Conservation (phyloP, 2,888 invertebrate genomes). For the Noctua janthe region DNA sequence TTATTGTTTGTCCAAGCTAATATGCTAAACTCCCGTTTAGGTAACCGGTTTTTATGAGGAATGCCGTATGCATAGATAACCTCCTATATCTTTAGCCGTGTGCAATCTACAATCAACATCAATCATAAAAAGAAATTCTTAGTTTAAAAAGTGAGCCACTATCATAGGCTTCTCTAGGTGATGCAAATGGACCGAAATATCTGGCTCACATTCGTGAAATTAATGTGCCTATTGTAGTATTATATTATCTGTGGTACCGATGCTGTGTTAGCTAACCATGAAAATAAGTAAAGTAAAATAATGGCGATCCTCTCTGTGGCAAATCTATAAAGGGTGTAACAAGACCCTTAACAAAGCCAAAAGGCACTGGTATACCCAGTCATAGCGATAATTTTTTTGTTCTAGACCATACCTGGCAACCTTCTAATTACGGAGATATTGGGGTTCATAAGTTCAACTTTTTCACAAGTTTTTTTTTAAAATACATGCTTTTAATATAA, state of each 20-base stretch:
- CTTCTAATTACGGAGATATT: too few species aligned
- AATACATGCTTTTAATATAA: too few species aligned
- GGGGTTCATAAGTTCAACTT: too few species aligned
- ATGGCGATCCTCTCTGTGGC: neutral
- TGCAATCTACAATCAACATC: conserved; percentile 42
- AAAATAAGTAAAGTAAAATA: too few species aligned
- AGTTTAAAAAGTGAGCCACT: neutral
- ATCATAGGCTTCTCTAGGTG: neutral
- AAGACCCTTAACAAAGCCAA: too few species aligned
- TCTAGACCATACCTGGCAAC: too few species aligned
- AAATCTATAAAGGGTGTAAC: neutral
- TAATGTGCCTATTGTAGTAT: too few species aligned
- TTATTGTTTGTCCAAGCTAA: conserved; percentile 27
- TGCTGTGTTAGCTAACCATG: too few species aligned
- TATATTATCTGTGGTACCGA: too few species aligned
- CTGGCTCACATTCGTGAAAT: neutral
- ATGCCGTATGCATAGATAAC: conserved; percentile 3
- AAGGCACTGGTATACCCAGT: too few species aligned
- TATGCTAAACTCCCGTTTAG: conserved; percentile 7
- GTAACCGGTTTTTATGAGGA: conserved; percentile 45
- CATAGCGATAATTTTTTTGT: too few species aligned
- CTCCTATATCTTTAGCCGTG: neutral
- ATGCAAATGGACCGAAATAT: neutral
- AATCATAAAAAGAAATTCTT: conserved; percentile 45
- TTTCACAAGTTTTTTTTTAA: too few species aligned